Base-by-base conservation (phyloP, 2,113 vertebrate genomes). In the Heterotis niloticus region DNA sequence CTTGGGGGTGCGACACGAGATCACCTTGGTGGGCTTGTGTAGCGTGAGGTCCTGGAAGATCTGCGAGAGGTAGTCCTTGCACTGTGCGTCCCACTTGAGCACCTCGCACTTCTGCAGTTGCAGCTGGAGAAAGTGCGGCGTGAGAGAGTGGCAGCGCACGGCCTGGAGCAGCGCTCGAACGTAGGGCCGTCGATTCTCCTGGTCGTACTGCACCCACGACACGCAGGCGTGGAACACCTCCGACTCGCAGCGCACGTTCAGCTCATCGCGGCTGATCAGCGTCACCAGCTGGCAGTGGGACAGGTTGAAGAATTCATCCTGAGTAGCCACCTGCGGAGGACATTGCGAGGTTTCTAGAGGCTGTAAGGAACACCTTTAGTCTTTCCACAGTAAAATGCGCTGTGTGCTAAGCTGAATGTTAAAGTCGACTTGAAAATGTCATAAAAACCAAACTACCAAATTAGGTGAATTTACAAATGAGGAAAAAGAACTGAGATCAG, bases 201-300 rank as follows among this genome's bases (percentile, higher is more conserved):
- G 92, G 89, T 98, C 96, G 4, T 95, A 96, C 29, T 94, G 94
- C 51, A 98, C 96, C 97, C 97, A 99, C 24, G 93, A 90, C 88
- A 97, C 94, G 20, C 96, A 98, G 0, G 96, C 97, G 59, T 96
- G 95, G 89, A 97, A 99, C 59, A 98, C 97, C 80, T 98, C 96
- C 0, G 96, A 98, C 88, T 99, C 96, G 16, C 96, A 97, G 82
- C 95, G 96, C 54, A 99, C 97, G 7, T 98, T 99, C 78, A 99
- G 93, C 85, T 98, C 96, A 0, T 98, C 97, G 0, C 96, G 94
- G 87, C 96, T 96, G 85, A 98, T 93, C 72, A 98, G 94, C 0
- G 92, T 94, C 78, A 93, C 96, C 85, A 99, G 92, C 85, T 99
- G 96, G 89, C 97, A 99, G 78, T 96, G 96, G 0, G 96, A 93